Evolutionary conservation across 2,113 vertebrate species (phyloP).

Genomic region (Lepus timidus): DNA sequence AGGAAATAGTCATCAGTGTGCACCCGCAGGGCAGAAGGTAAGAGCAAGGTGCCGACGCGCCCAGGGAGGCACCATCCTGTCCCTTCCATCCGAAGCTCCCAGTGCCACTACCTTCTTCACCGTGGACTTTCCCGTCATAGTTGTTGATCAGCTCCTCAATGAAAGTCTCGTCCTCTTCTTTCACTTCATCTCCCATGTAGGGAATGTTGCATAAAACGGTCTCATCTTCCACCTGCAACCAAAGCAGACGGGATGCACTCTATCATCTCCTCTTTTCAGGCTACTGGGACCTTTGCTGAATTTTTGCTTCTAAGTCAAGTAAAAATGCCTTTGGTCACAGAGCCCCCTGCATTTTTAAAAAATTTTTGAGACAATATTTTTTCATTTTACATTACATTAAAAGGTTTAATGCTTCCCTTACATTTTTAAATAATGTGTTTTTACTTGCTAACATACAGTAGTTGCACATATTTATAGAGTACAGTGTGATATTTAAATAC

Average conservation of each 20-base stretch:
- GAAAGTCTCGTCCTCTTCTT: slow-evolving; percentile 98
- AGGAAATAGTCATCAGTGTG: not conserved
- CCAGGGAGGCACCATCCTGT: not conserved
- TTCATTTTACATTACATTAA: no score
- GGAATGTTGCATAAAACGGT: slow-evolving; percentile 99
- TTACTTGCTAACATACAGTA: no score
- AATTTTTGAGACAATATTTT: no score
- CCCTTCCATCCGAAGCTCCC: not conserved
- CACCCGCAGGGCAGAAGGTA: not conserved
- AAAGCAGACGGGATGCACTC: slow-evolving; percentile 55
- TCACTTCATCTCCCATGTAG: slow-evolving; percentile 98
- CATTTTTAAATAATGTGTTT: no score
- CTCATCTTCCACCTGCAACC: slow-evolving; percentile 96
- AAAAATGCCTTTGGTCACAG: not conserved
- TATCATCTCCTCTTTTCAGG: not conserved
- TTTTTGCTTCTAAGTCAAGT: not conserved
- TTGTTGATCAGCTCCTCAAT: slow-evolving; percentile 99
- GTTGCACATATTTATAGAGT: no score
- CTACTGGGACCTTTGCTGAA: not conserved
- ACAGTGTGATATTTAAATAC: no score
- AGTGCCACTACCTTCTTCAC: slow-evolving; percentile 94
- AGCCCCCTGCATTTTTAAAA: not conserved
- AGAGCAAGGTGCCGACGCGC: not conserved
- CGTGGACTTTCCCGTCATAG: slow-evolving; percentile 97
- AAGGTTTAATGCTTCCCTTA: no score